phyloP scores from a whole-genome alignment of 1,140 invertebrate genomes.

The Cydia fagiglandana region DNA sequence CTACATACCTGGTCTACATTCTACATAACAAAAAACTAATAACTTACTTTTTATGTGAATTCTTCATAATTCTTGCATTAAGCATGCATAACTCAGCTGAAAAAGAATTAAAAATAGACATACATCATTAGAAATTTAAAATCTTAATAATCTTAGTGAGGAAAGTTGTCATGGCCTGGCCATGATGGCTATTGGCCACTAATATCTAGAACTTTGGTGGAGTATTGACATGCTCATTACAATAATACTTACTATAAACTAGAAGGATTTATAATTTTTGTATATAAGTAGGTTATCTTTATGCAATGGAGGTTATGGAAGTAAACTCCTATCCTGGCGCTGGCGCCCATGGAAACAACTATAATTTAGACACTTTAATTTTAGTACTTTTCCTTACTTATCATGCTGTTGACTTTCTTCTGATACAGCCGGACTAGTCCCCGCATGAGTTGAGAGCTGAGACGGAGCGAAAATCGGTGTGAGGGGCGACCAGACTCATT shows the following conservation, averaged over 20 bases:
- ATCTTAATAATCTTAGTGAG: too few species aligned
- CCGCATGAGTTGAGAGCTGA: conserved; percentile 65
- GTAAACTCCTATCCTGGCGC: neutral
- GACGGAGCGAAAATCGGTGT: conserved; percentile 64
- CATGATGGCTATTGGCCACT: too few species aligned
- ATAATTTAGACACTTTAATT: neutral
- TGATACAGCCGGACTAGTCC: conserved; percentile 65
- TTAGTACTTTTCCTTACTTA: conserved; percentile 47
- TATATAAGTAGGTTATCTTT: too few species aligned
- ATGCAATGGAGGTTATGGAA: neutral
- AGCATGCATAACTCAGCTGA: conserved; percentile 67
- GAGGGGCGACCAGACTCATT: conserved; percentile 63
- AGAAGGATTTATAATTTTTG: too few species aligned
- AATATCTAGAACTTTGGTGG: too few species aligned
- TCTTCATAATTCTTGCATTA: conserved; percentile 61
- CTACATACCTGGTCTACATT: too few species aligned
- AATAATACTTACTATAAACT: too few species aligned
- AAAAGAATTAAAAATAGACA: conserved; percentile 36
- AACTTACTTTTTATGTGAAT: conserved; percentile 65
- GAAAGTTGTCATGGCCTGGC: too few species aligned
- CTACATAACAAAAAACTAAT: neutral
- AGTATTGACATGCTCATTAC: too few species aligned
- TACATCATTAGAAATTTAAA: neutral
- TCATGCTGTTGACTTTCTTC: conserved; percentile 56
- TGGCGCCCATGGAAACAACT: neutral